A percentile compares a stretch with the other conserved stretches of the same genome.
Conservation (phyloP, 1,140 invertebrate species). For the Chionoecetes opilio region DNA sequence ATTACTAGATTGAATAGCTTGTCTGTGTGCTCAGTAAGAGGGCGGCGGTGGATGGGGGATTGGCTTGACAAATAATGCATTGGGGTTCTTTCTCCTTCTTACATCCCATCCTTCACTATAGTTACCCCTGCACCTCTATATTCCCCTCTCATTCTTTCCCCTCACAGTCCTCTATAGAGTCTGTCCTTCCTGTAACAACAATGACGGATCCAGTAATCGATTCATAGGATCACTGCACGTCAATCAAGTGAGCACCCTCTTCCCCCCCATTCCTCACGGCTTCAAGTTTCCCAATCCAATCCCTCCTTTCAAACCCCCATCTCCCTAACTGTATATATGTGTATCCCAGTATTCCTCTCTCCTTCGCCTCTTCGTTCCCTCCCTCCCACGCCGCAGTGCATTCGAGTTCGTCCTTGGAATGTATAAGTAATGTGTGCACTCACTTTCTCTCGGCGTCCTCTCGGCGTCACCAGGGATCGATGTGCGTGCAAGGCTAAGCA, state of each 20-base stretch:
- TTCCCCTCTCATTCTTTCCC: not conserved
- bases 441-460: not conserved
- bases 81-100: not conserved
- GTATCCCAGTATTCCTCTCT: not conserved
- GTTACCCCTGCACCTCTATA: not conserved
- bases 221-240: constrained; percentile 1
- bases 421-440: not conserved
- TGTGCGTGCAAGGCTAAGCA: not conserved
- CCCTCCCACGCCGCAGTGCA: not conserved
- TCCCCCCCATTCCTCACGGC: not conserved
- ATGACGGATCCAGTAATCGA: not conserved
- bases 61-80: too few relatives aligned
- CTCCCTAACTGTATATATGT: too few relatives aligned
- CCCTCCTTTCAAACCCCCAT: not conserved
- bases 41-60: too few relatives aligned
- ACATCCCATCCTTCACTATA: not conserved
- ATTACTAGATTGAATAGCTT: constrained; percentile 3
- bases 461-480: not conserved
- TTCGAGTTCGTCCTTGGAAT: constrained; percentile 13
- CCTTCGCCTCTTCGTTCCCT: not conserved
- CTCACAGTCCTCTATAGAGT: not conserved
- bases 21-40: not conserved
- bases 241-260: not conserved
- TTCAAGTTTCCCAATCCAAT: not conserved
- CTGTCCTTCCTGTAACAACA: constrained; percentile 32